Evolutionary conservation across 2,888 invertebrate species (phyloP).

Genomic region (Cremastobaeus sp.): DNA sequence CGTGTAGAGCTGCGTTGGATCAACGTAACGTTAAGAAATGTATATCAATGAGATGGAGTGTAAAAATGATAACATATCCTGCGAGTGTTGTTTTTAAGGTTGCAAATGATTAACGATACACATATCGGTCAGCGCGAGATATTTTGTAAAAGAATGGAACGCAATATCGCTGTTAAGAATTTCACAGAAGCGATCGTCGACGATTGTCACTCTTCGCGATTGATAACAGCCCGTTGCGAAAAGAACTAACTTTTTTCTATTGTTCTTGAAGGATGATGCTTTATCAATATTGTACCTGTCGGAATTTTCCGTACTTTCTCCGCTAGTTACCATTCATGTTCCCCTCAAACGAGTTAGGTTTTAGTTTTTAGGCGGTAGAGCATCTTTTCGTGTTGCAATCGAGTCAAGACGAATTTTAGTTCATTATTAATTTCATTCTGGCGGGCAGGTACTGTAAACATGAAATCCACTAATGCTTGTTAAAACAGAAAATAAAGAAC

Average conservation of each 20-base stretch:
- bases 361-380: neutral
- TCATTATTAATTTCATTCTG: neutral
- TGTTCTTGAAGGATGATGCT: constrained; percentile 19
- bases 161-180: neutral
- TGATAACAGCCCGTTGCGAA: constrained; percentile 13
- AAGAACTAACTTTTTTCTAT: constrained; percentile 16
- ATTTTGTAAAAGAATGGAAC: constrained; percentile 4
- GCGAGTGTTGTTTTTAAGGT: constrained; percentile 37
- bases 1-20: constrained; percentile 8
- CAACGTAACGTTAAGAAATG: constrained; percentile 22
- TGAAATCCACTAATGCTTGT: constrained; percentile 32
- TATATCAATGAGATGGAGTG: constrained; percentile 37
- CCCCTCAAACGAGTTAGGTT: neutral
- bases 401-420: too few species aligned
- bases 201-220: too few species aligned
- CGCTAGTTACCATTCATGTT: too few species aligned
- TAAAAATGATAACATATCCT: constrained; percentile 49
- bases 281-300: constrained; percentile 38
- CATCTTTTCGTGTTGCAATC: too few species aligned
- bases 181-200: neutral
- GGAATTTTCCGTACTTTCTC: constrained; percentile 30
- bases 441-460: constrained; percentile 16
- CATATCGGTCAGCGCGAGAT: constrained; percentile 28
- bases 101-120: constrained; percentile 36
- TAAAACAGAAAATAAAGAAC: constrained; percentile 35